Evolutionary conservation across 2,797 vertebrate species (phyloP).

Genomic region (Acropternis orthonyx): DNA sequence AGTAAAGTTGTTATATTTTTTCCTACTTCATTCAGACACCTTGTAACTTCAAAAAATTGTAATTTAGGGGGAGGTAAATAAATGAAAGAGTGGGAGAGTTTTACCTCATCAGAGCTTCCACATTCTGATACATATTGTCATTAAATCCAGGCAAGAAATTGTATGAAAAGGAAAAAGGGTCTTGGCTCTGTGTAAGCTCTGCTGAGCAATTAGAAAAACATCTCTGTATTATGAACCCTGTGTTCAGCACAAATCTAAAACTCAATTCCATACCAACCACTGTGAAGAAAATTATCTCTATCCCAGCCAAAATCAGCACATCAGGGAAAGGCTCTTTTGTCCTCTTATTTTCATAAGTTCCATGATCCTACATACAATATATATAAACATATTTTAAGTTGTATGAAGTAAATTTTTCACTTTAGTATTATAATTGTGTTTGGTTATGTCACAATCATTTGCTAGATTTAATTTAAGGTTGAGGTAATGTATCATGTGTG

Average conservation of each 20-base stretch:
- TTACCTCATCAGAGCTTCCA: not conserved
- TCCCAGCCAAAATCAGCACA: not conserved
- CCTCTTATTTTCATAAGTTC: not conserved
- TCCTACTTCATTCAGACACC: not conserved
- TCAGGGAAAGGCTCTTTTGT: not conserved
- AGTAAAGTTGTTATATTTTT: not conserved
- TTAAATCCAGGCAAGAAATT: not conserved
- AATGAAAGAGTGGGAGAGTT: not conserved
- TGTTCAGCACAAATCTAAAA: not conserved
- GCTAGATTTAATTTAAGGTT: not conserved
- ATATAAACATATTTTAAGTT: not conserved
- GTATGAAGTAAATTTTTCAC: not conserved
- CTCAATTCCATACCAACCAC: not conserved
- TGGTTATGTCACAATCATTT: not conserved
- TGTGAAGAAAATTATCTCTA: not conserved
- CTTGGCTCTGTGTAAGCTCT: not conserved
- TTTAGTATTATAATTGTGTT: not conserved
- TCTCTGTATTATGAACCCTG: not conserved
- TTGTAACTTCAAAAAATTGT: not conserved
- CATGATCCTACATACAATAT: not conserved
- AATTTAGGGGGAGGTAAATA: not conserved
- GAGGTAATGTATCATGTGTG: not conserved
- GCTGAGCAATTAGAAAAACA: not conserved
- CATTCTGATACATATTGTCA: not conserved
- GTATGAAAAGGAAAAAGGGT: not conserved